These are phyloP conservation scores for Scarus forsteni DNA, from an alignment of 2,797 vertebrate genomes.

Conservation along the genomic window DNA sequence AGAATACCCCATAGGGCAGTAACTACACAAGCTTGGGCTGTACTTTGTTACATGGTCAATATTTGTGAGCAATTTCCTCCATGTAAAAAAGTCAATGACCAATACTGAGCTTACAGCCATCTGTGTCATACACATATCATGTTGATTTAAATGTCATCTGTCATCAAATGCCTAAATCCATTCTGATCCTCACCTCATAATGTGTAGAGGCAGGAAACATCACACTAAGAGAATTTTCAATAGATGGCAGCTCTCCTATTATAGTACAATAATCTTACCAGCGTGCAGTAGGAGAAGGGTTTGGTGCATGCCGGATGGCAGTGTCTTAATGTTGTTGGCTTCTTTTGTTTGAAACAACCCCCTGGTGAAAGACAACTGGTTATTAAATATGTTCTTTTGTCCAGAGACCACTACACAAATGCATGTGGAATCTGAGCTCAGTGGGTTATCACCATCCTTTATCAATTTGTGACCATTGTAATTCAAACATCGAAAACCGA, in stretches of 20 bases:
- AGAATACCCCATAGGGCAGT: slow-evolving; percentile 75
- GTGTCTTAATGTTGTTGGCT: slow-evolving; percentile 87
- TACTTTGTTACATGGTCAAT: slow-evolving; percentile 21
- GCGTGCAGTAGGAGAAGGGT: slow-evolving; percentile 96
- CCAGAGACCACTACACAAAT: slow-evolving; percentile 80
- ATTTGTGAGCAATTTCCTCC: neutral
- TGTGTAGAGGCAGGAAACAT: slow-evolving; percentile 15
- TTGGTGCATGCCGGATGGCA: slow-evolving; percentile 95
- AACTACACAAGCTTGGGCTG: slow-evolving; percentile 47
- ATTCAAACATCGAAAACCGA: slow-evolving; percentile 83
- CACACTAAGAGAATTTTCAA: slow-evolving; percentile 4
- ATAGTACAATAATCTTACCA: slow-evolving; percentile 84
- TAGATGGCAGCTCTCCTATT: slow-evolving; percentile 35
- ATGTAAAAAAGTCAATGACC: slow-evolving; percentile 25
- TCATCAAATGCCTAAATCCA: slow-evolving; percentile 60
- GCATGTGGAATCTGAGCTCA: slow-evolving; percentile 73
- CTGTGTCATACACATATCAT: neutral
- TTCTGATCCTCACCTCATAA: slow-evolving; percentile 3
- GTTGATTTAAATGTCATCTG: slow-evolving; percentile 49
- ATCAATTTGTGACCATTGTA: slow-evolving; percentile 82
- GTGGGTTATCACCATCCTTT: slow-evolving; percentile 71
- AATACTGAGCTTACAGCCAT: slow-evolving; percentile 26
- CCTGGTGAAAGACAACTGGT: slow-evolving; percentile 82
- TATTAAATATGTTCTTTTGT: slow-evolving; percentile 52
- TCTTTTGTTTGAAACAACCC: slow-evolving; percentile 89